Evolutionary conservation across 2,888 invertebrate species (phyloP), one percentile per base, ranked within the genome.

Genomic region (Macropis europaea): DNA sequence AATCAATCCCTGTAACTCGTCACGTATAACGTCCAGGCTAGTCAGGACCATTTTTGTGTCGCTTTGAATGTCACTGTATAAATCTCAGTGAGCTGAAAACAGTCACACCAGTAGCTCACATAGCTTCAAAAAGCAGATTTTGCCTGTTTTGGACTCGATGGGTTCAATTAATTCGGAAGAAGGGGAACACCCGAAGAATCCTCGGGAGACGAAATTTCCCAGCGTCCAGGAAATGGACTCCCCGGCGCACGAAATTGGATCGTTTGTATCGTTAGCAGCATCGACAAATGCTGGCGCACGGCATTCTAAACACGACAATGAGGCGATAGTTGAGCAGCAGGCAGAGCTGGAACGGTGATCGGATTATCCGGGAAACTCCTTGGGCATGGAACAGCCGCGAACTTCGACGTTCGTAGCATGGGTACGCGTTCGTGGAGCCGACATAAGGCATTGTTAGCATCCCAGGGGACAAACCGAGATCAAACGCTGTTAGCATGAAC

Each of bases 371-470:
- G 73, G 81, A 72, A 81, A 76, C 66, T 78, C 67, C 73, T 69
- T 70, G 66, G 64, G 62, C 54, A 38, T 63, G 38, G 76, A 64
- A 53, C 57, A 56, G 40, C 36, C 42, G 60, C 48, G 59, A 66
- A 64, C 32, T 75, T 63, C 42, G 61, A 68, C 62, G 68, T 60
- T 56, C 45, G 22, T 15, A 34, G 57, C 43, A 38, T 43, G 42
- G 48, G 54, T 40, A 67, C n/a, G 40, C 52, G 60, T 13, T 28
- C 52, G 59, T 59, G 57, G 62, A 64, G 69, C 62, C 53, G 81
- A 73, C 81, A 81, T 81, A 81, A 81, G 81, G 81, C 81, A 82
- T 81, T 81, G 81, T 81, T 81, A 81, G 62, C 60, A 15, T 79
- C 79, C 73, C 81, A 4, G 47, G 77, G 82, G 82, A 75, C 77